Evolutionary conservation across 2,888 invertebrate genomes (phyloP).

Genomic region (Eugnorisma glareosa): DNA sequence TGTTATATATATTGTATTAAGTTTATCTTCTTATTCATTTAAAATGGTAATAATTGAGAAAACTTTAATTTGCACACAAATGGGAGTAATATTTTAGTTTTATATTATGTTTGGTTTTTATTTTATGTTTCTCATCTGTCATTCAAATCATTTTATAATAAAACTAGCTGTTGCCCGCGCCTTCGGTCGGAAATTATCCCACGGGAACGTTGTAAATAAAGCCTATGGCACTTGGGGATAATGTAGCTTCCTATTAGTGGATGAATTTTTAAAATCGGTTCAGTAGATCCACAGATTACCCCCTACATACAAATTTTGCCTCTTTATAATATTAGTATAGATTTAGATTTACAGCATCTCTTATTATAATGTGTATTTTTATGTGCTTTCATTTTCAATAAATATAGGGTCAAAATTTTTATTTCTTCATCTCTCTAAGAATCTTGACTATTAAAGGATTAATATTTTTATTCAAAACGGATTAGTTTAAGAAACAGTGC

Average conservation of each 20-base stretch:
- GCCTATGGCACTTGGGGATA: too few relatives aligned
- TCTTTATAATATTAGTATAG: too few relatives aligned
- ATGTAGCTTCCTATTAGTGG: too few relatives aligned
- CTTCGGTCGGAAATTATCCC: too few relatives aligned
- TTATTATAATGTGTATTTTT: too few relatives aligned
- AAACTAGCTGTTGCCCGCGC: too few relatives aligned
- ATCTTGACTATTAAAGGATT: constrained; percentile 36
- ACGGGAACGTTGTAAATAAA: too few relatives aligned
- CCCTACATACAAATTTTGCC: too few relatives aligned
- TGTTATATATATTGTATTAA: too few relatives aligned
- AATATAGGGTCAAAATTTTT: background rate
- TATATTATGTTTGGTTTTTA: background rate
- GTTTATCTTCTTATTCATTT: background rate
- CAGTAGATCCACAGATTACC: too few relatives aligned
- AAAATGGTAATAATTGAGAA: background rate
- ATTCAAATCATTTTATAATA: background rate
- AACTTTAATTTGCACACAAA: too few relatives aligned
- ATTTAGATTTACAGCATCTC: background rate
- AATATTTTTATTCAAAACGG: constrained; percentile 30
- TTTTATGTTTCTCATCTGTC: background rate
- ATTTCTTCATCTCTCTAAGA: background rate
- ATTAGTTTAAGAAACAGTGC: constrained; percentile 29
- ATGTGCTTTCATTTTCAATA: background rate
- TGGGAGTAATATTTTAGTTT: background rate
- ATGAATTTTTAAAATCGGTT: too few relatives aligned